A percentile compares a stretch with the other conserved stretches of the same genome.
phyloP scores from a whole-genome alignment of 35 echinoderm and acorn worm genomes.

The Lytechinus variegatus region DNA sequence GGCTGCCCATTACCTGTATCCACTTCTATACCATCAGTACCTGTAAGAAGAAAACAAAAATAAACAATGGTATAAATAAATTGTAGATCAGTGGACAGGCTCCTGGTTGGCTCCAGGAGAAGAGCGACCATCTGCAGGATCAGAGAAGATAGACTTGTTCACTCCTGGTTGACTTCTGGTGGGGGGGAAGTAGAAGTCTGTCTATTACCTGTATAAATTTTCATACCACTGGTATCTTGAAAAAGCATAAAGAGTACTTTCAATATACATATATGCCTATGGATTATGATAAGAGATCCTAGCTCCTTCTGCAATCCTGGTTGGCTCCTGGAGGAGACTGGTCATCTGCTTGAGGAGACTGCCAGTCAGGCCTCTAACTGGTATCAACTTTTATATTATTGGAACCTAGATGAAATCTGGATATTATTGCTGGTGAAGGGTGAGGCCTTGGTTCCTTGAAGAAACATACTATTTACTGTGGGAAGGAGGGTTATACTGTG shows the following conservation, averaged over 20 bases:
- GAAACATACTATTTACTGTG: too few species aligned
- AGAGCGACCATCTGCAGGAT: not conserved
- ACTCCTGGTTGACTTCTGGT: not conserved
- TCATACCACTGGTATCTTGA: not conserved
- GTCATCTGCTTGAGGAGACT: not conserved
- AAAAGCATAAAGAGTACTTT: not conserved
- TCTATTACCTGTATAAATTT: not conserved
- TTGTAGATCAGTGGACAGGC: not conserved
- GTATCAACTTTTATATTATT: too few species aligned
- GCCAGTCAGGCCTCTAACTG: too few species aligned
- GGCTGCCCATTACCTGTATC: not conserved
- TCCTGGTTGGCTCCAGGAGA: not conserved
- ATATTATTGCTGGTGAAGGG: too few species aligned
- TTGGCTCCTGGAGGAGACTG: not conserved
- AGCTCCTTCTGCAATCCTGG: too few species aligned
- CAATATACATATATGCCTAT: too few species aligned
- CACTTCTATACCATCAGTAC: not conserved
- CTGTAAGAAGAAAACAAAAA: not conserved
- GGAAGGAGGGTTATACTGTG: too few species aligned
- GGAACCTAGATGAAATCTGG: too few species aligned
- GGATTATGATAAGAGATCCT: not conserved
- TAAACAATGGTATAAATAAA: not conserved
- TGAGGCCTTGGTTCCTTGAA: too few species aligned
- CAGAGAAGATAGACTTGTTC: not conserved
- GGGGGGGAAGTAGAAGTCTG: not conserved